These are phyloP conservation scores for Nycteola revayana DNA, from an alignment of 2,888 invertebrate species.

Conservation along the genomic window DNA sequence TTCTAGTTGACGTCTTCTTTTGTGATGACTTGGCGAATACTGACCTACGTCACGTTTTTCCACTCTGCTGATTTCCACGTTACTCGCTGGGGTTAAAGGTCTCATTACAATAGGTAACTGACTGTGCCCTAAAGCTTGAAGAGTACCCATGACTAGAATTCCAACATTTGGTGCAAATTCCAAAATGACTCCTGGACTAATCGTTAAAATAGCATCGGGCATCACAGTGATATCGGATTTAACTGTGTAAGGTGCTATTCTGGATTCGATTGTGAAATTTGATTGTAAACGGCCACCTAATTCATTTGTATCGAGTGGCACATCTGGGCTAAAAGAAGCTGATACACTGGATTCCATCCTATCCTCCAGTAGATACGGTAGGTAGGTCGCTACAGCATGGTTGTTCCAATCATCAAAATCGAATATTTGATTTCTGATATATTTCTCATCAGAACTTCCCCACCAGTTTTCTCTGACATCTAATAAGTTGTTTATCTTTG, in stretches of 20 bases:
- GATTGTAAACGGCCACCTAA: constrained; percentile 89
- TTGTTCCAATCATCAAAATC: constrained; percentile 99
- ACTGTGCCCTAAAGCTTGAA: constrained; percentile 90
- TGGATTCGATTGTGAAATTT: constrained; percentile 84
- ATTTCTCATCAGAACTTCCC: constrained; percentile 89
- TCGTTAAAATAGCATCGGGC: constrained; percentile 94
- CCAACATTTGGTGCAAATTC: constrained; percentile 98
- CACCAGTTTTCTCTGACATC: constrained; percentile 98
- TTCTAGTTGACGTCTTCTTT: constrained; percentile 79
- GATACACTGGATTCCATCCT: constrained; percentile 89
- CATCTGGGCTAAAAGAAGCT: constrained; percentile 82
- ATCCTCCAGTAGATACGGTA: constrained; percentile 92
- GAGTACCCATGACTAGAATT: constrained; percentile 94
- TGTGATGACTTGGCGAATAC: constrained; percentile 54
- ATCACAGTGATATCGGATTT: constrained; percentile 97
- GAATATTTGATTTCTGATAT: constrained; percentile 93
- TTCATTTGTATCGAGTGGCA: constrained; percentile 83
- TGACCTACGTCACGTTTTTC: constrained; percentile 64
- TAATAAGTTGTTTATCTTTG: constrained; percentile 91
- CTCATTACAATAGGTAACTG: constrained; percentile 90
- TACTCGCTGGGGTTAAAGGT: constrained; percentile 71
- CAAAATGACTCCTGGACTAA: constrained; percentile 93
- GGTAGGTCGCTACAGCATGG: constrained; percentile 95
- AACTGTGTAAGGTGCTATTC: constrained; percentile 88
- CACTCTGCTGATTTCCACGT: constrained; percentile 59